Conservation (phyloP, 2,888 invertebrate species). For the Drosophila stalkeri region DNA sequence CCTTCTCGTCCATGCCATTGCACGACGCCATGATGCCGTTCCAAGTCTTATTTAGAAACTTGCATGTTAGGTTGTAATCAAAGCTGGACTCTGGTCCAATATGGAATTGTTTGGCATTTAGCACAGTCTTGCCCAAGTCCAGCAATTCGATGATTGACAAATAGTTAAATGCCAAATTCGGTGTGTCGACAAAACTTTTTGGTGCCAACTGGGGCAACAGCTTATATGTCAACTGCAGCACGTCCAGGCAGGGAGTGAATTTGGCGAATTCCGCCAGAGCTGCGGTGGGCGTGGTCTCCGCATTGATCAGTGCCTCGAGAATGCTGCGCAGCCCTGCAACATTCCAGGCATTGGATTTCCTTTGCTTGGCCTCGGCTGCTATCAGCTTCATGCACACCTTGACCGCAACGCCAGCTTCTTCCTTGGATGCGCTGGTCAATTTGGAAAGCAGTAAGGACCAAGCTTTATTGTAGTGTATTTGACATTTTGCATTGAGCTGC, state of each 20-base stretch:
- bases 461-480: conserved; percentile 89
- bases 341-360: conserved; percentile 85
- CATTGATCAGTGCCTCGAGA: conserved; percentile 88
- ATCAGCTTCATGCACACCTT: conserved; percentile 91
- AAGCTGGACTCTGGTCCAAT: conserved; percentile 30
- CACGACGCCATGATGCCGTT: conserved; percentile 86
- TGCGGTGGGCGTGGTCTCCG: conserved; percentile 87
- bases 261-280: conserved; percentile 90
- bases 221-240: conserved; percentile 90
- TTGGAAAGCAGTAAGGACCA: conserved; percentile 86
- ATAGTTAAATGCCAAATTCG: conserved; percentile 87
- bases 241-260: conserved; percentile 90
- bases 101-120: conserved; percentile 80
- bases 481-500: neutral
- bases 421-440: conserved; percentile 30
- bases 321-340: conserved; percentile 88
- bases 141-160: conserved; percentile 88
- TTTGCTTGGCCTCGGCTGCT: conserved; percentile 89
- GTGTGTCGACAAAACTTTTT: conserved; percentile 85
- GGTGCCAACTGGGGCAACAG: conserved; percentile 87
- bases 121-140: conserved; percentile 83
- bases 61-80: conserved; percentile 87
- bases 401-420: conserved; percentile 87
- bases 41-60: conserved; percentile 91
- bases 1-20: conserved; percentile 87